These are phyloP conservation scores for Rhombomys opimus DNA, from an alignment of 2,113 vertebrate genomes.

Conservation along the genomic window DNA sequence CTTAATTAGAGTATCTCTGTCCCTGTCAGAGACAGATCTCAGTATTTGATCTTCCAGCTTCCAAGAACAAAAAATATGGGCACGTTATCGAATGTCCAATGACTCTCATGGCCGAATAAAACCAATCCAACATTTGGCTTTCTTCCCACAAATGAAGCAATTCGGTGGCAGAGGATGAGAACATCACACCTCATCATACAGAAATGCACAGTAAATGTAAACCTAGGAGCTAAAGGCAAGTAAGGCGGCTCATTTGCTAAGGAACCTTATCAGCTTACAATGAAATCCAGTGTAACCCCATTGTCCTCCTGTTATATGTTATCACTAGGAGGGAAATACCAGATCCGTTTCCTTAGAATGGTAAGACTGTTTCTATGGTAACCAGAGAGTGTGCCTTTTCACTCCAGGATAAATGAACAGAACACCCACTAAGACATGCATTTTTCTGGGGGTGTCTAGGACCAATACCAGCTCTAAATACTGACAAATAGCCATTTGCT, in stretches of 20 bases:
- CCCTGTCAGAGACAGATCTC: not conserved
- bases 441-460: slow-evolving; percentile 66
- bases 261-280: not conserved
- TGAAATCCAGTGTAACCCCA: not conserved
- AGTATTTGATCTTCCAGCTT: not conserved
- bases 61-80: not conserved
- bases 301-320: slow-evolving; percentile 4
- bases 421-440: slow-evolving; percentile 28
- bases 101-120: not conserved
- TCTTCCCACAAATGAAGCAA: slow-evolving; percentile 25
- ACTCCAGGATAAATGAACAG: slow-evolving; percentile 64
- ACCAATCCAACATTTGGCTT: not conserved
- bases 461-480: slow-evolving; percentile 41
- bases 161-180: slow-evolving; percentile 3
- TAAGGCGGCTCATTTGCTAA: not conserved
- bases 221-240: not conserved
- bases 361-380: slow-evolving; percentile 71
- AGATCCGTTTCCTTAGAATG: slow-evolving; percentile 54
- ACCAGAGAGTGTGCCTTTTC: slow-evolving; percentile 50
- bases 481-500: slow-evolving; percentile 59
- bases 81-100: not conserved
- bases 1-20: not conserved
- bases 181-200: not conserved
- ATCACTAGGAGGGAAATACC: slow-evolving; percentile 35
- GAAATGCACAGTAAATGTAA: not conserved